A percentile compares a stretch with the other conserved stretches of the same genome.
Evolutionary conservation across 2,888 invertebrate genomes (phyloP).

Genomic region (Thecophora atra): DNA sequence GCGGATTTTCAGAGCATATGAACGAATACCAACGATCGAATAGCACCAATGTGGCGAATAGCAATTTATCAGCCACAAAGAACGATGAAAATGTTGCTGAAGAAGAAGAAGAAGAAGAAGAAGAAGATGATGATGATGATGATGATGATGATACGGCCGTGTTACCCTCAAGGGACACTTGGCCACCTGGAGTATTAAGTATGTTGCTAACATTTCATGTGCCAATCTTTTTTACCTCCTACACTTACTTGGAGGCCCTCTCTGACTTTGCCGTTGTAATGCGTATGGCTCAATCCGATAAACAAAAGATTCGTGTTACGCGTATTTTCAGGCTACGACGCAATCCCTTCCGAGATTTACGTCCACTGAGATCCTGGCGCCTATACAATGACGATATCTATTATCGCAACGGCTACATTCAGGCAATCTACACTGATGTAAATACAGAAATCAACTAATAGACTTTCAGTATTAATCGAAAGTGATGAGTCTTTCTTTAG

Average conservation of each 20-base stretch:
- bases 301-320: constrained; percentile 43
- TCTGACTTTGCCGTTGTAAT: constrained; percentile 51
- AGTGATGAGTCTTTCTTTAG: too few relatives aligned
- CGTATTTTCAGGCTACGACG: constrained; percentile 46
- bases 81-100: background rate
- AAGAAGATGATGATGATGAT: background rate
- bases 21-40: constrained; percentile 6
- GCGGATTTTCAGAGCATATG: constrained; percentile 54
- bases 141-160: background rate
- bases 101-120: background rate
- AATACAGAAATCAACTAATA: too few relatives aligned
- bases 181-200: constrained; percentile 47
- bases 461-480: too few relatives aligned
- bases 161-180: constrained; percentile 36
- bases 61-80: background rate
- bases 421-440: constrained; percentile 50
- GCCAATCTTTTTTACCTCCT: constrained; percentile 59
- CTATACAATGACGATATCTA: constrained; percentile 51
- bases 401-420: constrained; percentile 57
- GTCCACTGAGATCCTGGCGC: constrained; percentile 53
- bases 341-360: constrained; percentile 57
- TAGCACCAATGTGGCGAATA: background rate
- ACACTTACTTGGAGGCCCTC: constrained; percentile 49
- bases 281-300: constrained; percentile 36
- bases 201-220: constrained; percentile 49